Evolutionary conservation across 2,113 vertebrate species (phyloP), one percentile per base, ranked within the genome.

Genomic region (Xenopus tropicalis): DNA sequence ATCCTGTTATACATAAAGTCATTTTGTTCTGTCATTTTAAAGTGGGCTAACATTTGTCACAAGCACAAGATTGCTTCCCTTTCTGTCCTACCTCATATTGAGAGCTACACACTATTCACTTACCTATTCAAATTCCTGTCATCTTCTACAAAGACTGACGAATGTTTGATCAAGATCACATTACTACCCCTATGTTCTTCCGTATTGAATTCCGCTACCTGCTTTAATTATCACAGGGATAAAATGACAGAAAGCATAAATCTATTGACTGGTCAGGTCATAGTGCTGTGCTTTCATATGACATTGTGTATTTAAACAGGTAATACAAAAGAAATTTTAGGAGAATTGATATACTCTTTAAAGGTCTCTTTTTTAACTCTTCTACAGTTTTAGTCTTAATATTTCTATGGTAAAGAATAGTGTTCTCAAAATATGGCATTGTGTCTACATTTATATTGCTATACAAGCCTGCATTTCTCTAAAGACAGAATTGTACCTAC

Each of bases 231-330:
- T 82, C 78, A 73, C 82, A 86, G 86, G 83, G 86, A 86, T 86
- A 82, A 88, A 86, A 82, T 91, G 88, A 88, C 84, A 88, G 86
- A 91, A 87, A 82, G 74, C 86, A 82, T 90, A 88, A 84, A 86
- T 86, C 85, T 89, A 82, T 86, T 89, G 70, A 80, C 61, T 81
- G 77, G 71, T 70, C 52, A 46, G 20, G 16, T 51, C 79, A 72
- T 68, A 80, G 66, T 79, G 25, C 11, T 80, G 79, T 37, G 5
- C 29, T 37, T 37, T 37, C 29, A 37, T 37, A 37, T 37, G 29
- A 37, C 29, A 37, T 37, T 37, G 29, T 37, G 29, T 37, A 37
- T 37, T 37, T 37, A 37, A 37, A 37, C 29, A 3, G 29, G 6
- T 37, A 37, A 37, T 37, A 8, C 29, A 37, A 37, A 37, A 37